Conservation (phyloP, 1,140 invertebrate species). For the Pseudobourletiella spinata region DNA sequence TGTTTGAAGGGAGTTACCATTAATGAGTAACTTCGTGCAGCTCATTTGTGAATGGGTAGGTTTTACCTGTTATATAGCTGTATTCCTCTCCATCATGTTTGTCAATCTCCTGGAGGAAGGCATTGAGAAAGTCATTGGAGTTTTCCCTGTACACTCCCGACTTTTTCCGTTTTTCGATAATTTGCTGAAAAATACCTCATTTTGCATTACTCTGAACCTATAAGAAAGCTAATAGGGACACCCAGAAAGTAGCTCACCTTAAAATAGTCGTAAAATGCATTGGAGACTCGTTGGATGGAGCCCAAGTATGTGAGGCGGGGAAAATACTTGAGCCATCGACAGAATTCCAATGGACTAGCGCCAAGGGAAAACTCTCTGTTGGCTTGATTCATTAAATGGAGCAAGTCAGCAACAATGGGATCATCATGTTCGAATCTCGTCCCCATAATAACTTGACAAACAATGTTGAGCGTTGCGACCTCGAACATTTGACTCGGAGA, state of each 20-base stretch:
- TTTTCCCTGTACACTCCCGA: constrained; percentile 1
- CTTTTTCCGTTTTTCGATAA: background rate
- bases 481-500: background rate
- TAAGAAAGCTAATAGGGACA: too few species aligned
- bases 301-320: background rate
- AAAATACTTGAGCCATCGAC: background rate
- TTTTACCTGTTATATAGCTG: constrained; percentile 6
- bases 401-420: background rate
- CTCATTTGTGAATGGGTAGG: too few species aligned
- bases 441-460: background rate
- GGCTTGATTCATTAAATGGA: background rate
- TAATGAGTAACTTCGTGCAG: too few species aligned
- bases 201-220: too few species aligned
- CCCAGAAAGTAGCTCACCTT: too few species aligned
- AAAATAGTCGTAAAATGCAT: too few species aligned
- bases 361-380: background rate
- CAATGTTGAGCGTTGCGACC: background rate
- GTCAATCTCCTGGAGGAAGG: constrained; percentile 27
- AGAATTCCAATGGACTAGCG: background rate
- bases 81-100: background rate
- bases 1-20: too few species aligned
- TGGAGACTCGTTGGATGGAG: too few species aligned
- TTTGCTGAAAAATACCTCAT: too few species aligned
- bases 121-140: constrained; percentile 17
- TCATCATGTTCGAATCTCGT: background rate